These are phyloP conservation scores for Laothoe populi DNA, from an alignment of 2,888 invertebrate genomes.

Conservation along the genomic window DNA sequence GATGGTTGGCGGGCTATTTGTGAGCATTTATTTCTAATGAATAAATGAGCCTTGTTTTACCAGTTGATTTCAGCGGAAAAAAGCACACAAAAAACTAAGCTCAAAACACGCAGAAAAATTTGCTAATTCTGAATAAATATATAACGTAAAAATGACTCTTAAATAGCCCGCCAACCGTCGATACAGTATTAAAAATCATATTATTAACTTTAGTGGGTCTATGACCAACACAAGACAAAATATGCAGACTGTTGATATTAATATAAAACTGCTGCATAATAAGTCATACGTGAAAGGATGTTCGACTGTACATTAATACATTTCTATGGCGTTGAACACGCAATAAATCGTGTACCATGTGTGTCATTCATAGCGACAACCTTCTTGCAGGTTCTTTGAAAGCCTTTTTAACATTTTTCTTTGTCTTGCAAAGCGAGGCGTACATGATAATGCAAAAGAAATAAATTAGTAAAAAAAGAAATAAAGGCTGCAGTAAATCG, in stretches of 20 bases:
- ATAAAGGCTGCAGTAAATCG: not conserved
- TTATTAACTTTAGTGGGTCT: not conserved
- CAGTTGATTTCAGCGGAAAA: no score
- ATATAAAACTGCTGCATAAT: constrained; percentile 1
- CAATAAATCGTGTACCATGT: constrained; percentile 13
- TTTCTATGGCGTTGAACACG: constrained; percentile 3
- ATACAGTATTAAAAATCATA: no score
- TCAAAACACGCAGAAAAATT: no score
- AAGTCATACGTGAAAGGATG: constrained; percentile 17
- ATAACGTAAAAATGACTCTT: no score
- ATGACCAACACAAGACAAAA: not conserved
- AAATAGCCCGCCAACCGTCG: no score
- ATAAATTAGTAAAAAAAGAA: not conserved
- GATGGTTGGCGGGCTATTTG: no score
- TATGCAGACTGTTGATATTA: not conserved
- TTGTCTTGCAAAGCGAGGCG: constrained; percentile 11
- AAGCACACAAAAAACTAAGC: no score
- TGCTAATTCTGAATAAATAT: no score
- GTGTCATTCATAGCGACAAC: not conserved
- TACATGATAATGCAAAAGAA: constrained; percentile 9
- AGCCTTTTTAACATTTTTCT: constrained; percentile 19
- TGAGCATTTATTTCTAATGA: no score
- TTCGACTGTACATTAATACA: constrained; percentile 1
- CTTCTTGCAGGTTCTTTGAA: constrained; percentile 19
- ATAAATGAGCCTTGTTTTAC: no score